Conservation (phyloP, 2,113 vertebrate species). For the Gallinago media region DNA sequence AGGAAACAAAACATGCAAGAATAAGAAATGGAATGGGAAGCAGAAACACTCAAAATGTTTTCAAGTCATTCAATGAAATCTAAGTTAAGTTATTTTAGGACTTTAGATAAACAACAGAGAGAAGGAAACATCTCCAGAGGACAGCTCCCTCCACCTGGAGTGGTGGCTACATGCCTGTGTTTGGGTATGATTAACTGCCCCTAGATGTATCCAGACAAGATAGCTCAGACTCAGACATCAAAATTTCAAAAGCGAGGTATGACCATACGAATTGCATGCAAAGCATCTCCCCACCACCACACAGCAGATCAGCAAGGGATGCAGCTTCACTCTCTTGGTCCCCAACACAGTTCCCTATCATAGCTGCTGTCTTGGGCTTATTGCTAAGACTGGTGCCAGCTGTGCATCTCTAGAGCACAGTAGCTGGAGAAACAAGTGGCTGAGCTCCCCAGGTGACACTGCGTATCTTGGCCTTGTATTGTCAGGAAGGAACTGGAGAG, state of each 20-base stretch:
- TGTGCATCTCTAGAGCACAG: no score
- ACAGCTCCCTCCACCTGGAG: background rate
- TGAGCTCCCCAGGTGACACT: background rate
- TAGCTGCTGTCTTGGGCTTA: background rate
- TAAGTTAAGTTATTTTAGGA: background rate
- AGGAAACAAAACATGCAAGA: background rate
- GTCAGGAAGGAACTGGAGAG: background rate
- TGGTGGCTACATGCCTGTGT: background rate
- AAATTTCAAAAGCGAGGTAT: background rate
- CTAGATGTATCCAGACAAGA: accelerated
- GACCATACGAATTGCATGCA: accelerated
- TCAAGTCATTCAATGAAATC: background rate
- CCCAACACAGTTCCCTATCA: accelerated
- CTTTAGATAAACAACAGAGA: background rate
- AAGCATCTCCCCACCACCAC: background rate
- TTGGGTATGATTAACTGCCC: background rate
- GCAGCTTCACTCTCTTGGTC: background rate
- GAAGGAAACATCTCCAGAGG: background rate
- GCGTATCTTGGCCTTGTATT: no score
- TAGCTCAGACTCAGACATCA: background rate
- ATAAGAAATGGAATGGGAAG: background rate
- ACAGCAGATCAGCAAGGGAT: background rate
- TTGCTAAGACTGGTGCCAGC: accelerated
- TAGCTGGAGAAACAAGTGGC: background rate
- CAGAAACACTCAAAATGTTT: background rate